Base-by-base conservation (phyloP, 2,888 invertebrate species). In the Himalopsyche anomala region DNA sequence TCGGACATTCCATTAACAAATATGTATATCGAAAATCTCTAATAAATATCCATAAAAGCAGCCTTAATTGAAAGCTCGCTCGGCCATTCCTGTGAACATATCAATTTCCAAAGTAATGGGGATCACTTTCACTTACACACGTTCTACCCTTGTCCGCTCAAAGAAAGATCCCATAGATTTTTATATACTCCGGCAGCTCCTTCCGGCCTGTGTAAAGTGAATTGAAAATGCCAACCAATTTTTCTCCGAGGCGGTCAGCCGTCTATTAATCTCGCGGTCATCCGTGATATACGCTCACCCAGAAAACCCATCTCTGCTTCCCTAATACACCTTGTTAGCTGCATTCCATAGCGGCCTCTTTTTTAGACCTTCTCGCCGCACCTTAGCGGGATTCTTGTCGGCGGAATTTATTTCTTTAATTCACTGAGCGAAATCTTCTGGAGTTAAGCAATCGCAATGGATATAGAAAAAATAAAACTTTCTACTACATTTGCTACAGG, bases 271-370 rank as follows among this genome's bases (percentile, higher is more conserved):
- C 74, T 36, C 74, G 74, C 74, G 74, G 74, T 74, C 74, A 74
- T 74, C 74, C 74, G 74, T 74, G 74, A 74, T 74, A 74, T 74
- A 74, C 74, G 69, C 69, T 28, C 69, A 36, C 74, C 36, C 74
- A 36, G 74, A 28, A 15, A 28, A 36, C 74, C 36, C 74, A 12
- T 74, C 36, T 74, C 74, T 74, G 36, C 74, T 74, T 15, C 74
- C 74, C 74, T 74, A 74, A 74, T 74, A 74, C 74, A 74, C 74
- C 74, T 74, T 74, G 74, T 74, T 74, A 74, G 74, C 38, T 74
- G 74, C 74, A 74, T 74, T 74, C 36, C 38, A 36, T 36, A 5
- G 28, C 36, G 74, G 36, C 36, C 74, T 74, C 74, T 74, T 74
- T 69, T 74, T 62, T 74, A 28, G 4, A 12, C 36, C 8, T 74